These are phyloP conservation scores for Meliscaeva auricollis DNA, from an alignment of 2,888 invertebrate genomes.

Conservation along the genomic window DNA sequence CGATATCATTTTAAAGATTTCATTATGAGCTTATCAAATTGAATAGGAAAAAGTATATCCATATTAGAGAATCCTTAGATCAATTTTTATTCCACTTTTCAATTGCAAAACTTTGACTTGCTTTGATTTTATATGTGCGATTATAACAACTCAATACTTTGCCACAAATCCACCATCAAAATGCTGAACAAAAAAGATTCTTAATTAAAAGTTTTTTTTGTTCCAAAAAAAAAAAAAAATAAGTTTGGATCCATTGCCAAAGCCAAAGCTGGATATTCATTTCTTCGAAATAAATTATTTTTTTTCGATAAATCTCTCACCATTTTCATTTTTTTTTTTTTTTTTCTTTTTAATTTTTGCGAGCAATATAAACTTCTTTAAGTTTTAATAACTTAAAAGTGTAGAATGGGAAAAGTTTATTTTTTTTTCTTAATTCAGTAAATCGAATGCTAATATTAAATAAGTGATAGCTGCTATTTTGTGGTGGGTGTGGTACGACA, in stretches of 20 bases:
- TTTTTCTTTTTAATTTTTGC: neutral
- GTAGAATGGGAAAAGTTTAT: constrained; percentile 58
- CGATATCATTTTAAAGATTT: neutral
- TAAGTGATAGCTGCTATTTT: neutral
- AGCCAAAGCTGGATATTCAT: neutral
- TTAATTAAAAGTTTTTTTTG: constrained; percentile 69
- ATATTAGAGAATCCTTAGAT: neutral
- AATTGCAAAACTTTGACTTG: constrained; percentile 41
- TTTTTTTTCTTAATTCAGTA: constrained; percentile 49
- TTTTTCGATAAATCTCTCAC: neutral
- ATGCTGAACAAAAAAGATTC: constrained; percentile 36
- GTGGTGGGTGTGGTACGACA: neutral
- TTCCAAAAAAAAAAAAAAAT: constrained; percentile 24
- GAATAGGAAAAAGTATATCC: too few relatives aligned
- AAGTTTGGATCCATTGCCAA: neutral
- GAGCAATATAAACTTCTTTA: constrained; percentile 22
- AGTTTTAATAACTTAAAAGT: constrained; percentile 53
- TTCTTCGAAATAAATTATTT: constrained; percentile 1
- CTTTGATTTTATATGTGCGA: constrained; percentile 29
- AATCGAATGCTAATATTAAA: constrained; percentile 39
- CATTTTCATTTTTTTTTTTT: neutral
- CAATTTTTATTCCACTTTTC: constrained; percentile 1
- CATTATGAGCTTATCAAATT: neutral
- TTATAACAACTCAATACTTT: constrained; percentile 35
- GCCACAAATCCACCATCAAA: constrained; percentile 13